Evolutionary conservation across 2,797 vertebrate species (phyloP).

Genomic region (Caiman crocodilus): DNA sequence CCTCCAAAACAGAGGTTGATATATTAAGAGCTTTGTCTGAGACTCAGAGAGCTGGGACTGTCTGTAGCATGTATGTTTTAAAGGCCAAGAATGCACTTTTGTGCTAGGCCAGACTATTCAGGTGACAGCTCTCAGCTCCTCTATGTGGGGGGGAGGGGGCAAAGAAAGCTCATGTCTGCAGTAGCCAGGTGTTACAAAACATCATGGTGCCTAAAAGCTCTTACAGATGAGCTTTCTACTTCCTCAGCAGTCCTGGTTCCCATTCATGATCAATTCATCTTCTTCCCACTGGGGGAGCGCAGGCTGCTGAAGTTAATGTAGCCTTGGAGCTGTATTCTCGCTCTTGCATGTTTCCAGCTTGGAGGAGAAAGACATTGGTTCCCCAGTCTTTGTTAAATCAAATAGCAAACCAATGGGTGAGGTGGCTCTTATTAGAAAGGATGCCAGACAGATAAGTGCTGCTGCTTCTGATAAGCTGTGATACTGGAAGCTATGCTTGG

Average conservation of each 20-base stretch:
- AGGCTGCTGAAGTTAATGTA: neutral
- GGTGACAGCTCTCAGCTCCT: neutral
- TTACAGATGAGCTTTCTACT: neutral
- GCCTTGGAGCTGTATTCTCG: neutral
- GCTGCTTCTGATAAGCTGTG: neutral
- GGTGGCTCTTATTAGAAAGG: neutral
- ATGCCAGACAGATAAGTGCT: neutral
- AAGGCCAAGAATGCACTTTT: neutral
- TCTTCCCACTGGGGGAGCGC: neutral
- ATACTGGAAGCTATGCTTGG: neutral
- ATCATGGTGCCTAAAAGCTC: neutral
- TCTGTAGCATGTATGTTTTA: neutral
- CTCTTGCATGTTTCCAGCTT: neutral
- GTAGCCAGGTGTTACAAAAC: neutral
- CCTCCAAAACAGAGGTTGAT: neutral
- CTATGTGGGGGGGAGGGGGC: neutral
- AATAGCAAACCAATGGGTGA: neutral
- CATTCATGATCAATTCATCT: neutral
- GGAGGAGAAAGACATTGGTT: neutral
- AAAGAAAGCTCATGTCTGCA: neutral
- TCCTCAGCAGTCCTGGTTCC: neutral
- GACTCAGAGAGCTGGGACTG: neutral
- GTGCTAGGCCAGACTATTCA: neutral
- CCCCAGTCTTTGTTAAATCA: neutral
- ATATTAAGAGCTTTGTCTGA: neutral